A percentile compares a stretch with the other conserved stretches of the same genome.
phyloP scores from a whole-genome alignment of 2,888 invertebrate species.

The Chaetogeoica ovagalla region DNA sequence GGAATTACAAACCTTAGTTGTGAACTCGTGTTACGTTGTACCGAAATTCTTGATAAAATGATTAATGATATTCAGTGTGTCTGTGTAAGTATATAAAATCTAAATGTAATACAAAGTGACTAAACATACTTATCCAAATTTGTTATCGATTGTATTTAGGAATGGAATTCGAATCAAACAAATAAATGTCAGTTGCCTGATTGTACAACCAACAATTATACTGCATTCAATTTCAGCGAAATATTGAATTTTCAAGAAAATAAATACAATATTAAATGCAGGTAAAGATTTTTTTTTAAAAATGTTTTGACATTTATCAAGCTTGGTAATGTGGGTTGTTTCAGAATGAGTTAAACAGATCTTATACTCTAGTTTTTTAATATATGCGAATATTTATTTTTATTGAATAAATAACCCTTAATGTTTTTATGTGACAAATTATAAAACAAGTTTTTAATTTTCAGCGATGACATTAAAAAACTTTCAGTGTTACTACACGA shows the following conservation, averaged over 20 bases:
- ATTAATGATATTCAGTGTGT: not conserved
- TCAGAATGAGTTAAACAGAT: no score
- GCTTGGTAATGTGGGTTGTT: no score
- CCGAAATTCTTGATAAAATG: conserved; percentile 5
- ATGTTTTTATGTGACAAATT: no score
- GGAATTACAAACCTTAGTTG: conserved; percentile 32
- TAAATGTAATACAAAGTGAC: not conserved
- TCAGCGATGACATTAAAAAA: conserved; percentile 31
- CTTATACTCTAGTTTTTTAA: no score
- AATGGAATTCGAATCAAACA: not conserved
- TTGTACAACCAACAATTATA: not conserved
- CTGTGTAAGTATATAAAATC: not conserved
- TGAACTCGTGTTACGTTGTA: conserved; percentile 25
- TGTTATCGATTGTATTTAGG: not conserved
- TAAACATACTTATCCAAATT: no score
- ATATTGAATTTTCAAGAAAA: conserved; percentile 9
- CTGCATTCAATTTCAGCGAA: not conserved
- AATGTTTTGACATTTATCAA: no score
- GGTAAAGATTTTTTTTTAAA: conserved; percentile 3
- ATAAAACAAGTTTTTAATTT: conserved; percentile 1
- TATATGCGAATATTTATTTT: no score
- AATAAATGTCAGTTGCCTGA: not conserved
- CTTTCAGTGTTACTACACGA: not conserved
- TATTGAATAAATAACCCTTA: no score
- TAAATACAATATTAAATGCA: not conserved